Evolutionary conservation across 1,140 invertebrate genomes (phyloP).

Genomic region (Aricia agestis): DNA sequence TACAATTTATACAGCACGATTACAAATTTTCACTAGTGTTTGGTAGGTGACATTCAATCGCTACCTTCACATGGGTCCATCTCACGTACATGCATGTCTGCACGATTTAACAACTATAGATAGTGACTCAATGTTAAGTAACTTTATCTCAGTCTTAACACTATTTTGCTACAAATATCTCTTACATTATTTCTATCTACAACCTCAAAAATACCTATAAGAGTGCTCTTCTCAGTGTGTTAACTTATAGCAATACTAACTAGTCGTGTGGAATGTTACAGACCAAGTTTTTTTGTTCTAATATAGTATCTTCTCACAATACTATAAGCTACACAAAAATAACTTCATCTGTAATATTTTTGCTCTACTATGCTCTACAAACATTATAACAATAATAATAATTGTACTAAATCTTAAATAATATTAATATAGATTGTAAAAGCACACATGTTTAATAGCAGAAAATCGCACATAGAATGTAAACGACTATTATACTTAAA

Average conservation of each 20-base stretch:
- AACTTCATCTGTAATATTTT: not conserved
- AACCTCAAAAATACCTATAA: constrained; percentile 9
- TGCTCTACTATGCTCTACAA: not conserved
- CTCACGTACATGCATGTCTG: constrained; percentile 17
- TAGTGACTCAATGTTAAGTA: constrained; percentile 13
- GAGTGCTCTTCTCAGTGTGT: not conserved
- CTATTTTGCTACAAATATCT: constrained; percentile 15
- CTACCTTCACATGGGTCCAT: constrained; percentile 19
- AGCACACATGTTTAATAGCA: not conserved
- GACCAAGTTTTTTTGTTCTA: not conserved
- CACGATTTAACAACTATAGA: constrained; percentile 10
- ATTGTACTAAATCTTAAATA: not conserved
- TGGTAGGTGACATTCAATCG: constrained; percentile 20
- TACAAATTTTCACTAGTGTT: constrained; percentile 21
- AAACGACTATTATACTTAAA: not conserved
- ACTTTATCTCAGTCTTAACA: not conserved
- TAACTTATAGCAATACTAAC: not conserved
- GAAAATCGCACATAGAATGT: not conserved
- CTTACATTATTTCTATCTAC: constrained; percentile 23
- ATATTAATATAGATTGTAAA: not conserved
- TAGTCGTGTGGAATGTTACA: not conserved
- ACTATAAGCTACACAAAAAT: not conserved
- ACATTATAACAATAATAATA: not conserved
- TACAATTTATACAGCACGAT: constrained; percentile 23
- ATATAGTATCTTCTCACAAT: not conserved